Percentiles rank a stretch among this genome's conserved stretches.
Evolutionary conservation across 2,113 vertebrate species (phyloP).

Genomic region (Trichomycterus rosablanca): DNA sequence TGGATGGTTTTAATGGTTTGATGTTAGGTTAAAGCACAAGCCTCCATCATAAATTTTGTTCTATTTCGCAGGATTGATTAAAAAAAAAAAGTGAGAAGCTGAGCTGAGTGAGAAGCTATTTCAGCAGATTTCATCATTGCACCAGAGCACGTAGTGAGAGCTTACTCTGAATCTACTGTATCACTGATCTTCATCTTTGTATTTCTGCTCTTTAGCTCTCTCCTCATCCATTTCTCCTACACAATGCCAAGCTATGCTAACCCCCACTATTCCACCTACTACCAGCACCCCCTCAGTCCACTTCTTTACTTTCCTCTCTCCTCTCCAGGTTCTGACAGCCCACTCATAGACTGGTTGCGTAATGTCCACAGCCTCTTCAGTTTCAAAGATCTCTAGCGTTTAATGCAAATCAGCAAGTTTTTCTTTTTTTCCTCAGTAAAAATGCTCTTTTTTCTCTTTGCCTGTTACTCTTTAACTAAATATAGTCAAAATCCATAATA

Average conservation of each 20-base stretch:
- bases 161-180: slow-evolving; percentile 15
- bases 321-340: slow-evolving; percentile 18
- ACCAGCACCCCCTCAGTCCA: slow-evolving; percentile 13
- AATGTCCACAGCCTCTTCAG: slow-evolving; percentile 50
- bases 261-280: neutral
- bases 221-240: neutral
- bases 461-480: no score
- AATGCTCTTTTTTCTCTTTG: no score
- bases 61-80: slow-evolving; percentile 16
- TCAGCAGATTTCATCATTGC: slow-evolving; percentile 42
- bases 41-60: neutral
- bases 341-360: slow-evolving; percentile 35
- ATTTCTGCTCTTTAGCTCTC: neutral
- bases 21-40: no score
- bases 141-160: slow-evolving; percentile 6
- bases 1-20: neutral
- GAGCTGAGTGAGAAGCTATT: slow-evolving; percentile 25
- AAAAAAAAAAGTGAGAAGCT: no score
- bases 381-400: slow-evolving; percentile 45
- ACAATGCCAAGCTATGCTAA: slow-evolving; percentile 2
- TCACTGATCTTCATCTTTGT: neutral
- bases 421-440: no score
- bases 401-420: slow-evolving; percentile 49
- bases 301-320: no score
- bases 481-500: no score